Percentiles rank a stretch among this genome's conserved stretches.
These are phyloP conservation scores for Yponomeuta cagnagella DNA, from an alignment of 2,888 invertebrate species.

Conservation along the genomic window DNA sequence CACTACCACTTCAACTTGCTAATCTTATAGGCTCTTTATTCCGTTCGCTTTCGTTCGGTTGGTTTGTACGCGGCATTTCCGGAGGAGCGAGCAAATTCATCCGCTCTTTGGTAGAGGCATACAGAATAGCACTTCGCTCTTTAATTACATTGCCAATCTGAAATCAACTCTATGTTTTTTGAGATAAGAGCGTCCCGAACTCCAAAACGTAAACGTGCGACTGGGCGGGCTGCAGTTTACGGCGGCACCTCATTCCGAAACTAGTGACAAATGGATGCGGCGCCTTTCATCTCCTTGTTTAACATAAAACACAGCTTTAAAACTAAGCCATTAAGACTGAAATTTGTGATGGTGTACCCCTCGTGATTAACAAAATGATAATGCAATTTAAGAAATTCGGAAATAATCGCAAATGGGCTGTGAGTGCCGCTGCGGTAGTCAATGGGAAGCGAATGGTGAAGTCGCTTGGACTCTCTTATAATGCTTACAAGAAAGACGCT, in stretches of 20 bases:
- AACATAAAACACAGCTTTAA: conserved; percentile 29
- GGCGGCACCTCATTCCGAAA: conserved; percentile 64
- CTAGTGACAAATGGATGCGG: conserved; percentile 72
- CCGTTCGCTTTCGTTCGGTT: neutral
- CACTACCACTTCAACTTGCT: too few relatives aligned
- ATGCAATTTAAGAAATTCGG: conserved; percentile 63
- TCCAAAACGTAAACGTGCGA: conserved; percentile 31
- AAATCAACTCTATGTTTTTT: too few relatives aligned
- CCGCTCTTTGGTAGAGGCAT: too few relatives aligned
- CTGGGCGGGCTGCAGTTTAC: conserved; percentile 66
- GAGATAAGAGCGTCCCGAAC: too few relatives aligned
- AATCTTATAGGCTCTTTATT: too few relatives aligned
- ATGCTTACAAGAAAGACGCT: too few relatives aligned
- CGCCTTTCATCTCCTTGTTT: conserved; percentile 63
- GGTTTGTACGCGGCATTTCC: neutral
- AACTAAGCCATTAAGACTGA: conserved; percentile 32
- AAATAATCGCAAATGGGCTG: conserved; percentile 69
- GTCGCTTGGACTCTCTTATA: neutral
- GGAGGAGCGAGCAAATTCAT: neutral
- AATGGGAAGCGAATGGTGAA: neutral
- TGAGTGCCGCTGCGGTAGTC: conserved; percentile 40
- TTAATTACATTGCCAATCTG: too few relatives aligned
- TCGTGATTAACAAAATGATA: conserved; percentile 51
- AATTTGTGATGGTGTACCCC: conserved; percentile 22
- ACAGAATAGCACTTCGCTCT: too few relatives aligned